A percentile compares a stretch with the other conserved stretches of the same genome.
Evolutionary conservation across 64 coral and sea anemone species (phyloP).

Genomic region (Pachyseris speciosa): DNA sequence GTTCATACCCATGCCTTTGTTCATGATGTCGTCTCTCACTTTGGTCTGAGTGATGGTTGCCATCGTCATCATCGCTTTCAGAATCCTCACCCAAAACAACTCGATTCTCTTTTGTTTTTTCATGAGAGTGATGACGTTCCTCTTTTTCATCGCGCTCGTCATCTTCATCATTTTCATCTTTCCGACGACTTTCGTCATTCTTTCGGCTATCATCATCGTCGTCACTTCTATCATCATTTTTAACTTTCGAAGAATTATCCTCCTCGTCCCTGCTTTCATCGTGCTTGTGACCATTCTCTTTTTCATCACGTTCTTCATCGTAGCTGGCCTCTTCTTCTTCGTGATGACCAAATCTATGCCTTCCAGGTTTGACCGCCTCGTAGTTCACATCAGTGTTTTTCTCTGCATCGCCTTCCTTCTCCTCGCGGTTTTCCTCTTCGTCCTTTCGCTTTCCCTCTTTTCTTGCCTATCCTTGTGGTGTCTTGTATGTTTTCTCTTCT

Average conservation of each 20-base stretch:
- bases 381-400: slow-evolving; percentile 6
- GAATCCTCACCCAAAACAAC: slow-evolving; percentile 89
- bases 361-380: background rate
- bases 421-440: background rate
- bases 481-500: background rate
- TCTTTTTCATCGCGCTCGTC: background rate
- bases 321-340: background rate
- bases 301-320: background rate
- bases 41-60: slow-evolving; percentile 11
- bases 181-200: background rate
- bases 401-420: background rate
- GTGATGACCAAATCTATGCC: background rate
- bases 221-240: slow-evolving; percentile 24
- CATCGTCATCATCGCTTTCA: slow-evolving; percentile 35
- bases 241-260: background rate
- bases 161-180: background rate
- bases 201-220: background rate
- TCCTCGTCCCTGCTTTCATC: slow-evolving; percentile 23
- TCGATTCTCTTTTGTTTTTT: slow-evolving; percentile 6
- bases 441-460: background rate
- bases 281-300: background rate
- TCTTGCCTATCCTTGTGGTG: background rate
- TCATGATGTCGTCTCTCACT: background rate
- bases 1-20: background rate
- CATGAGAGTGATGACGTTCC: background rate